Evolutionary conservation across 1,140 invertebrate species (phyloP).

Genomic region (Drosophila tani): DNA sequence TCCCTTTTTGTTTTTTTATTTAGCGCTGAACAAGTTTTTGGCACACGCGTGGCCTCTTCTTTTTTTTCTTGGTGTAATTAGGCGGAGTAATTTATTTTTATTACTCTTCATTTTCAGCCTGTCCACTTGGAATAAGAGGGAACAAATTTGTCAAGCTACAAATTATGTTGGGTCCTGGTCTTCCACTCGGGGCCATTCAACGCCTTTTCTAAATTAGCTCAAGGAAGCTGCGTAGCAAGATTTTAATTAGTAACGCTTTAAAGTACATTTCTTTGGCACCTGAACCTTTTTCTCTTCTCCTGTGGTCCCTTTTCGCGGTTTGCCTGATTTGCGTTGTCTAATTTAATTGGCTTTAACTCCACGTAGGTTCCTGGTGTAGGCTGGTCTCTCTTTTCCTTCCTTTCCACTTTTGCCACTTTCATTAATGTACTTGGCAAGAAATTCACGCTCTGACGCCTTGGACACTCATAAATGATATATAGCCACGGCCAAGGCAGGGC

Average conservation of each 20-base stretch:
- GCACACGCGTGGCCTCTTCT: constrained; percentile 7
- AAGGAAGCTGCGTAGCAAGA: constrained; percentile 16
- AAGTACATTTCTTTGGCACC: constrained; percentile 5
- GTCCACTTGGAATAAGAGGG: constrained; percentile 47
- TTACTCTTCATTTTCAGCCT: constrained; percentile 56
- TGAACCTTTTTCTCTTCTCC: neutral
- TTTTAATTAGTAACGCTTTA: constrained; percentile 49
- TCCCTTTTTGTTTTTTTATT: constrained; percentile 9
- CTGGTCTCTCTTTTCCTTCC: neutral
- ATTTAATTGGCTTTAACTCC: constrained; percentile 51
- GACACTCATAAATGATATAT: constrained; percentile 58
- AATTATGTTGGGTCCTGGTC: constrained; percentile 45
- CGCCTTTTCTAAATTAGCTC: constrained; percentile 27
- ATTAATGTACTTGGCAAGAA: constrained; percentile 35
- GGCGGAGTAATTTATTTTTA: constrained; percentile 76
- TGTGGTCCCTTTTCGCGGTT: constrained; percentile 27
- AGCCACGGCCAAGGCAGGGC: constrained; percentile 14
- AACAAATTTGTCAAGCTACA: constrained; percentile 58
- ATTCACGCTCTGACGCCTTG: constrained; percentile 50
- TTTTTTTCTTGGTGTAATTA: constrained; percentile 59
- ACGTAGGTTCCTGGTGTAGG: constrained; percentile 8
- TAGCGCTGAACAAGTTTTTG: constrained; percentile 32
- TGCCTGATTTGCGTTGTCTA: constrained; percentile 45
- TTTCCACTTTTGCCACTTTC: constrained; percentile 4
- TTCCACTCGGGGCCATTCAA: neutral